Evolutionary conservation across 2,888 invertebrate species (phyloP).

Genomic region (Pheosia tremula): DNA sequence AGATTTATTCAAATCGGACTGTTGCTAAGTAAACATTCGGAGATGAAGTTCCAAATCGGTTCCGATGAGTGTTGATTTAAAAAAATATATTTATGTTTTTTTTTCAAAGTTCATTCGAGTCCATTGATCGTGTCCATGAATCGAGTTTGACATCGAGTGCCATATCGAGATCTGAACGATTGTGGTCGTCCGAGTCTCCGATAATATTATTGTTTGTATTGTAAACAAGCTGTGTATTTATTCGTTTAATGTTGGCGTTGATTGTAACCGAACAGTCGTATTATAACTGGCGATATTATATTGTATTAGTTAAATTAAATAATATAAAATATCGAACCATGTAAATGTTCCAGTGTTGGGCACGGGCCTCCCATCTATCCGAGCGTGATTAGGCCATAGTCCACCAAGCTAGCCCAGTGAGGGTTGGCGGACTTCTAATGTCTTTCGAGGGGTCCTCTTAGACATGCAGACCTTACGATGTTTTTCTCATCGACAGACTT

Average conservation of each 20-base stretch:
- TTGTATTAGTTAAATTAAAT: background rate
- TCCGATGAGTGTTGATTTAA: slow-evolving; percentile 76
- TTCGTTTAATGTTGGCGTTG: slow-evolving; percentile 19
- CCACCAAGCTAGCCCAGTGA: no score
- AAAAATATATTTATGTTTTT: slow-evolving; percentile 71
- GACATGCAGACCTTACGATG: no score
- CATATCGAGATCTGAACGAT: slow-evolving; percentile 57
- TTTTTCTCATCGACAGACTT: no score
- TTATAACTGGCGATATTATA: background rate
- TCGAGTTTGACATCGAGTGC: slow-evolving; percentile 63
- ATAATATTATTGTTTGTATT: slow-evolving; percentile 51
- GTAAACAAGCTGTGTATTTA: slow-evolving; percentile 35
- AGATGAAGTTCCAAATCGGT: slow-evolving; percentile 75
- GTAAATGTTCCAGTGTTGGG: no score
- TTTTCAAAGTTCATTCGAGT: slow-evolving; percentile 66
- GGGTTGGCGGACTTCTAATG: no score
- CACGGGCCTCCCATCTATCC: no score
- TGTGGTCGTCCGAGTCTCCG: slow-evolving; percentile 50
- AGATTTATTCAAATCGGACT: slow-evolving; percentile 76
- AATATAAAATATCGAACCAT: no score
- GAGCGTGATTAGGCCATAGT: no score
- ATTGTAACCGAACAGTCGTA: slow-evolving; percentile 25
- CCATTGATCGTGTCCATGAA: slow-evolving; percentile 61
- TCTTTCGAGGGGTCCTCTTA: no score
- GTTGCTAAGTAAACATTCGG: slow-evolving; percentile 80